Evolutionary conservation across 2,888 invertebrate species (phyloP), one percentile per base, ranked within the genome.

Genomic region (Sylvicola cinctus): DNA sequence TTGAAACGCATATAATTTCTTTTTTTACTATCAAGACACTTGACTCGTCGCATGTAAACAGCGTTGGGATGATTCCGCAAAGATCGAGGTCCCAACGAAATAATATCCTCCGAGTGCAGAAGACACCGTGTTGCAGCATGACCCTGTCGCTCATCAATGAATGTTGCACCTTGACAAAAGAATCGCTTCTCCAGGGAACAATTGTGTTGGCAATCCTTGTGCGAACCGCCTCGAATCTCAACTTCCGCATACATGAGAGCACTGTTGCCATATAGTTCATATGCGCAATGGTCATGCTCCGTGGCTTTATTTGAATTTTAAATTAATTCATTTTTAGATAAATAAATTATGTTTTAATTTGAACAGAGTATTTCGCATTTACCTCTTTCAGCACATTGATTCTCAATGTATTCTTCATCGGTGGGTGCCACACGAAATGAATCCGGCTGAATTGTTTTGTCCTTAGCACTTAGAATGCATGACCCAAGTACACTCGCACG

Each of bases 381-480:
- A 66, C 70, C 64, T 45, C 72, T 65, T 48, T 70, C 68, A 41
- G 65, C 60, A 55, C 87, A 87, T 48, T 83, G 75, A 55, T 78
- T 81, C 52, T 84, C 83, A 44, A 85, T 68, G 52, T 87, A 87
- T 46, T 81, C 77, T 20, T 81, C 76, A 44, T 74, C 70, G 45
- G 70, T 72, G 47, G 70, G 70, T 3, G 78, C 71, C 4, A 74
- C 75, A 28, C 79, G 63, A 54, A 78, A 87, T 3, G 79, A 71
- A 48, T 75, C 77, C 0, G 83, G 79, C 43, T 74, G 69, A 2
- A 74, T 68, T 47, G 76, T 72, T 47, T 80, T 69, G 50, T 80
- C 77, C 44, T 75, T 71, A 34, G 65, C 61, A 49, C 75, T 78
- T 23, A 87, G 61, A 8, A 71, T 60, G 49, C 87, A 87, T 41